Percentiles rank a stretch among this genome's conserved stretches.
These are phyloP conservation scores for Ammospiza nelsoni DNA, from an alignment of 2,113 vertebrate genomes.

Conservation along the genomic window DNA sequence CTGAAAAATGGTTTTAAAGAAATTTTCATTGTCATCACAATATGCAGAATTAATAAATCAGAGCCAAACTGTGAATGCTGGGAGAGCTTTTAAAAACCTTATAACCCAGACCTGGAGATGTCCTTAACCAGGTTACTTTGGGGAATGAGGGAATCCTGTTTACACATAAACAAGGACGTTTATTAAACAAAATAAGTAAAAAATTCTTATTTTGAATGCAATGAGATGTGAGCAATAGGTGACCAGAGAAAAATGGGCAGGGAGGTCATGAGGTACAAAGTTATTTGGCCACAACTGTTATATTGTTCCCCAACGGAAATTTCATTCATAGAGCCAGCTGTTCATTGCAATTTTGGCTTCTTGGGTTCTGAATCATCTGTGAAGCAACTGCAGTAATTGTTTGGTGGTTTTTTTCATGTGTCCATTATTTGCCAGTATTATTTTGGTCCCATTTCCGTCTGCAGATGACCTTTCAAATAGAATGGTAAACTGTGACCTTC, in stretches of 20 bases:
- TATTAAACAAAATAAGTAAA: not conserved
- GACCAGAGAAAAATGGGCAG: not conserved
- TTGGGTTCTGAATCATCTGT: slow-evolving; percentile 35
- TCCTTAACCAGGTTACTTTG: not conserved
- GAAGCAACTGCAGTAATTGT: not conserved
- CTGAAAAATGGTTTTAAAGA: not conserved
- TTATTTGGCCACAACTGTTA: not conserved
- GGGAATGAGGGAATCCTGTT: not conserved
- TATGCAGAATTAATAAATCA: not conserved
- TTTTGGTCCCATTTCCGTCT: not conserved
- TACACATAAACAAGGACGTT: not conserved
- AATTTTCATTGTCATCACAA: not conserved
- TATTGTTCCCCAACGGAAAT: slow-evolving; percentile 21
- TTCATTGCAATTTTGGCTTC: not conserved
- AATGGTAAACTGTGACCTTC: not conserved
- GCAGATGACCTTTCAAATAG: not conserved
- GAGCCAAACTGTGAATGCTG: not conserved
- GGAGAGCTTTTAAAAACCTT: not conserved
- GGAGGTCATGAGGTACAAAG: not conserved
- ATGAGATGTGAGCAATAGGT: not conserved
- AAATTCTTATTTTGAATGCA: not conserved
- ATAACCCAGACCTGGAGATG: not conserved
- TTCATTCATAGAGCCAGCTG: not conserved
- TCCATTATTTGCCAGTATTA: not conserved
- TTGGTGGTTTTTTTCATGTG: not conserved